Evolutionary conservation across 2,888 invertebrate genomes (phyloP).

Genomic region (Conistra vaccinii): DNA sequence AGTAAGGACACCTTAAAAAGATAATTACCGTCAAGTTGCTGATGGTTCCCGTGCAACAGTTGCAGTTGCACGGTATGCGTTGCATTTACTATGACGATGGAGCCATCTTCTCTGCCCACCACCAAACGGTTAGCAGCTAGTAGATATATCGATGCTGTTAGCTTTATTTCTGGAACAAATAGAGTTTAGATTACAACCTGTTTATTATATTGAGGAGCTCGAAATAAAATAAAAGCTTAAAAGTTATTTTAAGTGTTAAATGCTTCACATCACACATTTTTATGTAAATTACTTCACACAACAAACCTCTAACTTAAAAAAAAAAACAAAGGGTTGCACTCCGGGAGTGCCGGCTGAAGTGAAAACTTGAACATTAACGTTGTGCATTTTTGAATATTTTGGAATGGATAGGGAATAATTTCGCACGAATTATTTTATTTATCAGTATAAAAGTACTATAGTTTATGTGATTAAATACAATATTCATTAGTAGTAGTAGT

Average conservation of each 20-base stretch:
- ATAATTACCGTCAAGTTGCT: conserved; percentile 93
- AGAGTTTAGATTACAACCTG: not conserved
- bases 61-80: conserved; percentile 98
- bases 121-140: conserved; percentile 98
- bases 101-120: conserved; percentile 98
- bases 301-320: not conserved
- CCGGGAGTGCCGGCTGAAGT: too few species aligned
- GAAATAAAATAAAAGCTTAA: not conserved
- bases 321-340: too few species aligned
- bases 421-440: too few species aligned
- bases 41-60: conserved; percentile 96
- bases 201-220: not conserved
- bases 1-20: too few species aligned
- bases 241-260: too few species aligned
- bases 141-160: conserved; percentile 98
- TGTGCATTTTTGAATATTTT: too few species aligned
- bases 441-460: too few species aligned
- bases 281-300: not conserved
- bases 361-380: too few species aligned
- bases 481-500: too few species aligned
- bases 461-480: too few species aligned
- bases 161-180: conserved; percentile 90
- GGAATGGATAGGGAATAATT: too few species aligned
- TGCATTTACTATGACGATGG: conserved; percentile 98
- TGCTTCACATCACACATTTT: not conserved